phyloP scores from a whole-genome alignment of 2,113 vertebrate species.

The Grantiella picta region DNA sequence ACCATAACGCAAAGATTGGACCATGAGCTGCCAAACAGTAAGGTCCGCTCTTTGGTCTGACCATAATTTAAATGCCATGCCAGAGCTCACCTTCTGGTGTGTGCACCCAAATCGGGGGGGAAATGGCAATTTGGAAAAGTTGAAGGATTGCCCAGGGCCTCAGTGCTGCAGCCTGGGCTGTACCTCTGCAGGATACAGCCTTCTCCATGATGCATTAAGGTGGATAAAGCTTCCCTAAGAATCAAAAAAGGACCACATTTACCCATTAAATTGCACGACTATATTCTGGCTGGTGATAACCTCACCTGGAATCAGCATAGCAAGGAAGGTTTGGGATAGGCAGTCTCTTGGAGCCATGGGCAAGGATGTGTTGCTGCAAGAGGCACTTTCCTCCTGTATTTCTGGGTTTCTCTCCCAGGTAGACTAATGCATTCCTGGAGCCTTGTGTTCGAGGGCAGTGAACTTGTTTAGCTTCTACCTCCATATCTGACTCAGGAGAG shows the following conservation, averaged over 20 bases:
- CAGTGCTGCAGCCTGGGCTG: neutral
- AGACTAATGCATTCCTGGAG: neutral
- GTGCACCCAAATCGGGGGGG: rapidly evolving
- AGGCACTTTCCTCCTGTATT: neutral
- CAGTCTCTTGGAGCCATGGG: neutral
- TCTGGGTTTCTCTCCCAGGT: no score
- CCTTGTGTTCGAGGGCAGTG: neutral
- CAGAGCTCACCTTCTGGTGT: neutral
- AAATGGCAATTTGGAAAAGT: neutral
- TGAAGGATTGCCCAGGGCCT: neutral
- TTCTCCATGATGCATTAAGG: neutral
- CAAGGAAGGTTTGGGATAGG: neutral
- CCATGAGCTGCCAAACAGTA: neutral
- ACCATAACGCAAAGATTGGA: rapidly evolving
- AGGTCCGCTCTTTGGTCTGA: neutral
- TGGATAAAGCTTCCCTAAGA: neutral
- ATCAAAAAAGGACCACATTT: neutral
- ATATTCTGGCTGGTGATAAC: neutral
- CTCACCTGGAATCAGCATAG: neutral
- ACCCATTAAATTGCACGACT: rapidly evolving
- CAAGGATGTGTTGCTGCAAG: neutral
- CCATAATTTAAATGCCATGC: neutral
- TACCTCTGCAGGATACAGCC: neutral
- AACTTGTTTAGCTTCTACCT: neutral
- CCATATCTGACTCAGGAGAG: neutral